Percentiles rank a stretch among this genome's conserved stretches.
phyloP scores from a whole-genome alignment of 2,113 vertebrate genomes.

The Engraulis encrasicolus region DNA sequence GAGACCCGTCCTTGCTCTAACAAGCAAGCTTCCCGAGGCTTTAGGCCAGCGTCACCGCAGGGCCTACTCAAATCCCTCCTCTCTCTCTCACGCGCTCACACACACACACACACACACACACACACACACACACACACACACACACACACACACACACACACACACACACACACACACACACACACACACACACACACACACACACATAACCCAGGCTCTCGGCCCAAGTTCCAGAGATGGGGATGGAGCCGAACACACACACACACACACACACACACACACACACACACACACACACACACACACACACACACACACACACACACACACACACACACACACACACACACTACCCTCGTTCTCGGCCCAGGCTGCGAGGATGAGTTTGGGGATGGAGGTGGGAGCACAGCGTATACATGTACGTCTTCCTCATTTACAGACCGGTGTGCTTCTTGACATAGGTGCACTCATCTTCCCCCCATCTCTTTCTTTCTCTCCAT shows the following conservation, averaged over 20 bases:
- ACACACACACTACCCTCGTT: constrained; percentile 47
- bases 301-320: constrained; percentile 22
- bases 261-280: background rate
- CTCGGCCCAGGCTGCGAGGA: no score
- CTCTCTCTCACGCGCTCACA: constrained; percentile 49
- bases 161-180: constrained; percentile 22
- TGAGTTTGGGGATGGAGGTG: background rate
- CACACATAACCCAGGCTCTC: constrained; percentile 45
- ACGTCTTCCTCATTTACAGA: constrained; percentile 70
- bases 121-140: background rate
- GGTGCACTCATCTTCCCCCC: constrained; percentile 49
- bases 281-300: constrained; percentile 2
- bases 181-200: no score
- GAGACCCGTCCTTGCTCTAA: constrained; percentile 83
- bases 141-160: constrained; percentile 8
- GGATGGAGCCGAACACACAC: background rate
- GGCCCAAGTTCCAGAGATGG: no score
- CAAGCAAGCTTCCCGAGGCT: constrained; percentile 86
- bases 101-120: constrained; percentile 47
- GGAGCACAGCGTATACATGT: constrained; percentile 7
- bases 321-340: no score
- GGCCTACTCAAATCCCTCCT: constrained; percentile 80
- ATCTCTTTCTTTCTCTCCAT: background rate
- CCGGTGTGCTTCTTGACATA: constrained; percentile 47
- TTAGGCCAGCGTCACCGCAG: constrained; percentile 74